Evolutionary conservation across 1,140 invertebrate species (phyloP).

Genomic region (Carposina sasakii): DNA sequence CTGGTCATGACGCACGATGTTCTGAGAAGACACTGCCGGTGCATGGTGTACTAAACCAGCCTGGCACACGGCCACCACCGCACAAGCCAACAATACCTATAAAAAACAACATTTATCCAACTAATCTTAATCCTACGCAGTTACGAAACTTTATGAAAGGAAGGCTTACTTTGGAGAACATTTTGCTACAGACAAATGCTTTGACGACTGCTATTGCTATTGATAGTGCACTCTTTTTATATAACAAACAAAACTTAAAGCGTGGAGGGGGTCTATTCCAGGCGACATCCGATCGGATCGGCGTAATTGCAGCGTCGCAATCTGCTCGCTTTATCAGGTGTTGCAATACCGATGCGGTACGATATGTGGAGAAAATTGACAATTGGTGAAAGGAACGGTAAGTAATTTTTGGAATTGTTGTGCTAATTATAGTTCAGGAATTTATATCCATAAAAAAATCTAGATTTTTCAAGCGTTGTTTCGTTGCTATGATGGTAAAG

Average conservation of each 20-base stretch:
- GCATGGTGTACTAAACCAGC: conserved; percentile 63
- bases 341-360: conserved; percentile 55
- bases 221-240: conserved; percentile 65
- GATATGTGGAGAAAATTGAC: conserved; percentile 54
- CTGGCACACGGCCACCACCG: conserved; percentile 52
- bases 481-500: no score
- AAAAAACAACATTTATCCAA: conserved; percentile 21
- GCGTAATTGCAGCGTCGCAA: conserved; percentile 63
- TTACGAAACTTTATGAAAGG: conserved; percentile 13
- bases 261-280: conserved; percentile 58
- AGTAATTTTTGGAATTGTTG: conserved; percentile 31
- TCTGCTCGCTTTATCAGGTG: conserved; percentile 59
- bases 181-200: conserved; percentile 56
- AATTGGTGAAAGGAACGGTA: conserved; percentile 50
- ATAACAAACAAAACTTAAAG: conserved; percentile 68
- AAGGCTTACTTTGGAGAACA: conserved; percentile 59
- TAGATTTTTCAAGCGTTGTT: no score
- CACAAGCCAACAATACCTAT: conserved; percentile 44
- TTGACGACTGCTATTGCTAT: conserved; percentile 56
- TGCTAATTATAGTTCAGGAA: no score
- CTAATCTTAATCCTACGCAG: conserved; percentile 24
- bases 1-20: conserved; percentile 51
- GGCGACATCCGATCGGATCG: conserved; percentile 66
- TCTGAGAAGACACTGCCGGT: conserved; percentile 59
- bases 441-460: no score